Conservation (phyloP, 2,797 vertebrate species). For the Alca torda region DNA sequence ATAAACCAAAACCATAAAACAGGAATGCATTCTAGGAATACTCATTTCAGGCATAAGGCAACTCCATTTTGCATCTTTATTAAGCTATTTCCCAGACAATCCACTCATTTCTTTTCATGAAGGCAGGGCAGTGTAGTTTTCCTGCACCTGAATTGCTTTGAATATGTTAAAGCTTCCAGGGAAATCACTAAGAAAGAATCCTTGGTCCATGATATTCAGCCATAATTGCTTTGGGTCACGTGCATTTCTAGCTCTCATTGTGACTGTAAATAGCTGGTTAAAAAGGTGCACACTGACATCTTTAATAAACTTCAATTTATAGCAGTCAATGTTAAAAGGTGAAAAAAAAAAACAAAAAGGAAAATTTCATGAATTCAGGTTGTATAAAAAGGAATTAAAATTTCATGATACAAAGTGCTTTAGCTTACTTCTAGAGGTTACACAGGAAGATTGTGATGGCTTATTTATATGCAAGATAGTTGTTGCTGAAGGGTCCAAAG, state of each 20-base stretch:
- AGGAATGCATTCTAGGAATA: neutral
- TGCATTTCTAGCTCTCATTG: neutral
- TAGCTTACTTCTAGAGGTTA: neutral
- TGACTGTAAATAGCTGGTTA: neutral
- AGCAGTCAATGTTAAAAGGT: neutral
- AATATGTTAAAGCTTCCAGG: neutral
- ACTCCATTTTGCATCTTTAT: neutral
- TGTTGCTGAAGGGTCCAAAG: neutral
- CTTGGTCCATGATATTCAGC: neutral
- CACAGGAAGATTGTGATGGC: neutral
- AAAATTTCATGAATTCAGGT: neutral
- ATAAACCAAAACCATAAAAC: neutral
- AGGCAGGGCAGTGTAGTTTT: neutral
- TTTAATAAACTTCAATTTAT: neutral
- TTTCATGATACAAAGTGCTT: neutral
- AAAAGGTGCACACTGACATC: neutral
- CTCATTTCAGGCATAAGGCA: neutral
- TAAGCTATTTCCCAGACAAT: neutral
- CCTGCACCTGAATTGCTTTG: neutral
- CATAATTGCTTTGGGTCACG: neutral
- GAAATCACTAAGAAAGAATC: neutral
- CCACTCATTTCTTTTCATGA: neutral
- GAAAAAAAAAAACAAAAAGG: neutral
- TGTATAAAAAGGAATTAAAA: neutral
- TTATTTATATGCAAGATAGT: neutral